Evolutionary conservation across 2,888 invertebrate genomes (phyloP).

Genomic region (Ectropis crepuscularia): DNA sequence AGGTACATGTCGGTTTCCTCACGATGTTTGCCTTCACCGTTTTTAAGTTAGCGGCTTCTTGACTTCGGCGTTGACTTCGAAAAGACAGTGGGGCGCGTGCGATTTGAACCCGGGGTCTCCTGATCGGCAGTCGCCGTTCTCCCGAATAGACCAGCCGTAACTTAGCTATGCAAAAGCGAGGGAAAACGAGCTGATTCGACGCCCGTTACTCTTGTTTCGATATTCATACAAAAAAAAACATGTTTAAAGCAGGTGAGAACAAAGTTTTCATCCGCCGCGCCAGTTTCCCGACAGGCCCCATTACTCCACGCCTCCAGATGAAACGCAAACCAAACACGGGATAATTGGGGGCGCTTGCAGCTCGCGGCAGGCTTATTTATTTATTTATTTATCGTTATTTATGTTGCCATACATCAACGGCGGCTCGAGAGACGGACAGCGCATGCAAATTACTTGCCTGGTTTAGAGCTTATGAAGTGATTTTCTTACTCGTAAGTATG

Average conservation of each 20-base stretch:
- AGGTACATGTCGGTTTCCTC: no score
- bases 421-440: conserved; percentile 63
- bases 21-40: no score
- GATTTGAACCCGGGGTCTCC: no score
- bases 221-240: no score
- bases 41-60: no score
- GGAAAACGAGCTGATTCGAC: no score
- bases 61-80: no score
- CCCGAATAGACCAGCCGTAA: no score
- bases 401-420: conserved; percentile 69
- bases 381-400: conserved; percentile 55
- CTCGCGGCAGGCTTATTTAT: conserved; percentile 31
- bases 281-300: background rate
- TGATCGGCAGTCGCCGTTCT: no score
- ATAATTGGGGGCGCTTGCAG: conserved; percentile 73
- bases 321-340: conserved; percentile 38
- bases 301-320: conserved; percentile 17
- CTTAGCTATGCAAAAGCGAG: no score
- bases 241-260: background rate
- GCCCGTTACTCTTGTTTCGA: no score
- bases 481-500: background rate
- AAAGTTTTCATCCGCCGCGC: background rate
- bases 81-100: no score
- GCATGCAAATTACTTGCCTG: conserved; percentile 33
- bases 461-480: conserved; percentile 13